phyloP scores from a whole-genome alignment of 2,888 invertebrate genomes.

The Criorhina ranunculi region DNA sequence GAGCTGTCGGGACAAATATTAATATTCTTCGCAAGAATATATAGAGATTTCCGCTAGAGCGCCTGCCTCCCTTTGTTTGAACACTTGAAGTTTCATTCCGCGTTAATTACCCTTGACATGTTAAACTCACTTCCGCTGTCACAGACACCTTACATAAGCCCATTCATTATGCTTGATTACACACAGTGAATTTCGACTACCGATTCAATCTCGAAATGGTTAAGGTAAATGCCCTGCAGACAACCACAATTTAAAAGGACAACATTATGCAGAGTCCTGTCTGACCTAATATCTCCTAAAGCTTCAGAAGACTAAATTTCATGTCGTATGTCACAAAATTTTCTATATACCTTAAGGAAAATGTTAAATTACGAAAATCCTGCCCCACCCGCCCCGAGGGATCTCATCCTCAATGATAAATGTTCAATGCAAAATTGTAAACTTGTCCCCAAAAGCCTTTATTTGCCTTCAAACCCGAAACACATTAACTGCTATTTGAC shows the following conservation, averaged over 20 bases:
- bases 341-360: constrained; percentile 37
- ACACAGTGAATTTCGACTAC: no score
- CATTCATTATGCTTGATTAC: no score
- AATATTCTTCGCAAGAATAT: no score
- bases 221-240: no score
- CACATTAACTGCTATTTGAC: constrained; percentile 65
- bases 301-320: not conserved
- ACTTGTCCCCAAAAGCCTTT: constrained; percentile 25
- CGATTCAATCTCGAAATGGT: no score
- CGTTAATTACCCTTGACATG: no score
- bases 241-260: not conserved
- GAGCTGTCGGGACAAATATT: no score
- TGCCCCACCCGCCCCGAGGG: constrained; percentile 4
- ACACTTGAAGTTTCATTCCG: no score
- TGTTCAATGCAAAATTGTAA: constrained; percentile 47
- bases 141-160: no score
- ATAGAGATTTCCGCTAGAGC: no score
- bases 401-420: constrained; percentile 64
- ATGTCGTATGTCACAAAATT: constrained; percentile 31
- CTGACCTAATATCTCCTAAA: not conserved
- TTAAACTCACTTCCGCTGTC: no score
- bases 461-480: constrained; percentile 37
- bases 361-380: constrained; percentile 47
- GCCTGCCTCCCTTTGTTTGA: no score
- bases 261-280: not conserved